These are phyloP conservation scores for silkworm (Bombyx mori) DNA, from an alignment of 1,140 invertebrate genomes.

Conservation along the genomic window ASM3026992v2 NC_085120.1:2676001-2676500, in stretches of 20 bases:
- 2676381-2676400: background rate
- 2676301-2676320: slow-evolving; percentile 22
- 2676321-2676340: slow-evolving; percentile 4
- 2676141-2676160: slow-evolving; percentile 25
- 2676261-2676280: slow-evolving; percentile 65
- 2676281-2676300: slow-evolving; percentile 42
- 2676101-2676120: background rate
- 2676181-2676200: slow-evolving; percentile 31
- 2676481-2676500: no score
- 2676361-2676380: background rate
- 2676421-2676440: no score
- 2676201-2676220: slow-evolving; percentile 66
- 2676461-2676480: no score
- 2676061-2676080: slow-evolving; percentile 7
- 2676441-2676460: no score
- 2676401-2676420: no score
- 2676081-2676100: background rate
- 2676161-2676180: slow-evolving; percentile 25
- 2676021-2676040: slow-evolving; percentile 23
- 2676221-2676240: slow-evolving; percentile 48
- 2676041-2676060: slow-evolving; percentile 10
- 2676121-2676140: slow-evolving; percentile 37
- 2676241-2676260: slow-evolving; percentile 51
- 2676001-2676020: slow-evolving; percentile 62
- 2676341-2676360: no score